Base-by-base conservation (phyloP, 2,113 vertebrate species). In the Astur gentilis region DNA sequence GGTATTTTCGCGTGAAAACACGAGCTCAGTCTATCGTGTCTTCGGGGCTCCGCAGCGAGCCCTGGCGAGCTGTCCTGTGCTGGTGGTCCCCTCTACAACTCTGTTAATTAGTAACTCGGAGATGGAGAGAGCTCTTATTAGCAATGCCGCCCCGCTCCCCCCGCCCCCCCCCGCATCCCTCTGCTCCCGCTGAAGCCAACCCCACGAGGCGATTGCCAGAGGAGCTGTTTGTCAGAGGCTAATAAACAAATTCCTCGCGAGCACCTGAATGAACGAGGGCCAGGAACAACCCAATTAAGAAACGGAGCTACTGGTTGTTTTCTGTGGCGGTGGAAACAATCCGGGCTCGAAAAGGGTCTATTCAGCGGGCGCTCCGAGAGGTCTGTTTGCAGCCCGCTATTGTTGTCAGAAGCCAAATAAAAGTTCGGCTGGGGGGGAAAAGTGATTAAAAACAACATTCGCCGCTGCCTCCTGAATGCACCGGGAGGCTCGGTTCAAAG, bases 131-230 rank as follows among this genome's bases (percentile, higher is more conserved):
- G 97, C 95, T 95, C 98, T 98, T 98, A 98, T 98, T 99, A 98
- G 97, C 95, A 78, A 98, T 92, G 52, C 20, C 42, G 55, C 29
- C 38, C 92, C 92, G 20, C 47, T 47, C 5, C 45, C 45, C 60
- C 20, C 92, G 92, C 11, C 79, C 49, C 8, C 42, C 95, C 40
- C 90, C 54, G 77, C 95, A 95, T 93, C 96, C 87, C 96, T 96
- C 95, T 85, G 67, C 95, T 95, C 89, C 97, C 80, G 96, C 89
- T 87, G 97, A 73, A 97, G 95, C 94, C 96, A 98, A 95, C 98
- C 98, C 98, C 98, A 96, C 82, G 98, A 98, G 98, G 95, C 98
- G 98, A 99, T 98, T 99, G 98, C 98, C 90, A 98, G 98, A 97
- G 98, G 98, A 98, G 98, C 98, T 98, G 97, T 98, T 98, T 98